Base-by-base conservation (phyloP, 2,797 vertebrate genomes). In the Xenentodon cancila region DNA sequence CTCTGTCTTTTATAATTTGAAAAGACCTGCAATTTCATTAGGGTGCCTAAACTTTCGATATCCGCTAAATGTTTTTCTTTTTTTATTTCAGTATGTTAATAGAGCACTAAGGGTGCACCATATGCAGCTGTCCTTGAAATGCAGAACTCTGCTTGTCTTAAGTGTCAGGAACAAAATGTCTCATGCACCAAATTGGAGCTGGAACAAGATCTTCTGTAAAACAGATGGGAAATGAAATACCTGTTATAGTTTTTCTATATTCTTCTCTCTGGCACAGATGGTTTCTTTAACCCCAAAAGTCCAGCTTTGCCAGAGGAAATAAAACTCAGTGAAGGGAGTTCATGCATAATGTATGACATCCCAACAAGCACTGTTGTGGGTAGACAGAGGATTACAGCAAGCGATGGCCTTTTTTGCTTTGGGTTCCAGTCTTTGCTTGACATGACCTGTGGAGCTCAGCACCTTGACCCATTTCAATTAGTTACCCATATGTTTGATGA, bases 401-500 rank as follows among this genome's bases (percentile, higher is more conserved):
- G 50, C 50, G 22, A 64, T 71, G 15, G 17, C 43, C 51, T 70
- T 73, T 73, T 73, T 66, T 61, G 42, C 70, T 43, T 17, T 54
- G 22, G 75, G 77, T 86, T 84, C 88, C 66, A 82, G 45, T 81
- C 83, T 91, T 80, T 59, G 45, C 67, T 82, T 80, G 70, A 77
- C 81, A 69, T 58, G 75, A 79, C 86, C 85, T 83, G 59, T 40
- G 73, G 47, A 66, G 73, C 68, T 73, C 68, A 51, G 71, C 83
- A 78, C 77, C 58, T 78, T 73, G 75, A 74, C 80, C 85, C 72
- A 66, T 85, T 86, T 90, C 86, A 92, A 91, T 93, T 92, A 92
- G 84, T 85, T 79, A 84, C 80, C 84, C 88, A 80, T 91, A 84
- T 84, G 84, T 85, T 86, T 79, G 77, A 85, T 60, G 74, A 85